Base-by-base conservation (phyloP, 2,888 invertebrate species). In the Hirtodrosophila duncani region DNA sequence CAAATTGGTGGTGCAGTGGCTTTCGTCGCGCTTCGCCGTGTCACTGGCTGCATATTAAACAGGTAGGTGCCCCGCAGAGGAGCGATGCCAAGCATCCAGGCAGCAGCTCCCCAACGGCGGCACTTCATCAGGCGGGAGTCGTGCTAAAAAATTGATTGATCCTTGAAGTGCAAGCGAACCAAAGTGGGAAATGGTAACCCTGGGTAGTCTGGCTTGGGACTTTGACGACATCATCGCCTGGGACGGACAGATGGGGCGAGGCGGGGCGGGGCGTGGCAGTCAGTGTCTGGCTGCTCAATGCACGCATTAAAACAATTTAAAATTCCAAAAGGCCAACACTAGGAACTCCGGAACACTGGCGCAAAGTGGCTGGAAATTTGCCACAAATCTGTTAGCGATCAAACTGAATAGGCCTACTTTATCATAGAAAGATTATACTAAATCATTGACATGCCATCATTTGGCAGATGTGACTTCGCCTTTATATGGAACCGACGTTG, bases 121-220 rank as follows among this genome's bases (percentile, higher is more conserved):
- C 77, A 79, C 79, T 75, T 75, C 77, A 71, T 75, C 79, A 79
- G n/a, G 59, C 41, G 27, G 38, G 62, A 45, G 51, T 46, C 45
- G 68, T 67, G 75, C 75, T 79, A 74, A 79, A 79, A 78, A 71
- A 75, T 75, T 79, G 74, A 79, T 79, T 74, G 74, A 74, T 74
- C 75, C 74, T 74, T 64, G 51, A 63, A 62, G 64, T 55, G 57
- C 62, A 56, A 34, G n/a, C n/a, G n/a, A n/a, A n/a, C 38, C 48
- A 52, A 42, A 45, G 50, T 36, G 31, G 49, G 27, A 14, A 43
- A 38, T 4, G 6, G 4, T 6, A 9, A 21, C 8, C 14, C n/a
- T 5, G 11, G 16, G 2, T n/a, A 31, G 23, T 53, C 59, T 33
- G 36, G 36, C 18, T 11, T 9, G 11, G 13, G 43, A 55, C 60